These are phyloP conservation scores for Molorchus minor DNA, from an alignment of 2,888 invertebrate species.

Conservation along the genomic window DNA sequence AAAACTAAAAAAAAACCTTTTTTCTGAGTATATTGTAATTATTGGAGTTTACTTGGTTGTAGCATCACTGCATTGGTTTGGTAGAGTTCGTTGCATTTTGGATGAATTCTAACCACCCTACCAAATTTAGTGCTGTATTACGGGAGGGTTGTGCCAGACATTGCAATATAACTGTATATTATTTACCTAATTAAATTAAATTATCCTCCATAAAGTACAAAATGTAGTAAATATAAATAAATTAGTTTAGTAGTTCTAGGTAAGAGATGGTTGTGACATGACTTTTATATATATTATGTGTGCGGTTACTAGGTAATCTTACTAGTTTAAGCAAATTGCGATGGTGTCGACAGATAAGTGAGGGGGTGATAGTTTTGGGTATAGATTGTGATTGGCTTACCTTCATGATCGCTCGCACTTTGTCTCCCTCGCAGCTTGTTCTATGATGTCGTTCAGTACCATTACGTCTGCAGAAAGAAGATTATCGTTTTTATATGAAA, in stretches of 20 bases:
- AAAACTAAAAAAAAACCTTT: no score
- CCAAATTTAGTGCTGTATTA: constrained; percentile 49
- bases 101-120: constrained; percentile 32
- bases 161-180: constrained; percentile 43
- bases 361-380: constrained; percentile 37
- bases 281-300: constrained; percentile 30
- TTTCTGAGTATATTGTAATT: no score
- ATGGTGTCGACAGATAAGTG: constrained; percentile 56
- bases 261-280: constrained; percentile 33
- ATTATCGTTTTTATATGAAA: constrained; percentile 18
- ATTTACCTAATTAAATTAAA: constrained; percentile 54
- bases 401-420: constrained; percentile 88
- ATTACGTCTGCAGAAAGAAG: constrained; percentile 82
- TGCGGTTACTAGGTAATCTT: constrained; percentile 49
- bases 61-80: constrained; percentile 13
- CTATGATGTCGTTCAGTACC: constrained; percentile 96
- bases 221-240: constrained; percentile 50
- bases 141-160: constrained; percentile 49
- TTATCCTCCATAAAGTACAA: constrained; percentile 52
- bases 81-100: constrained; percentile 33
- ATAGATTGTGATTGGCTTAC: constrained; percentile 67
- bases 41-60: no score
- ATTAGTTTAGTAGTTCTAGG: constrained; percentile 50
- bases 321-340: constrained; percentile 60
- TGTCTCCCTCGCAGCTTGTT: constrained; percentile 92